These are phyloP conservation scores for Synergus gifuensis DNA, from an alignment of 2,888 invertebrate species.

Conservation along the genomic window DNA sequence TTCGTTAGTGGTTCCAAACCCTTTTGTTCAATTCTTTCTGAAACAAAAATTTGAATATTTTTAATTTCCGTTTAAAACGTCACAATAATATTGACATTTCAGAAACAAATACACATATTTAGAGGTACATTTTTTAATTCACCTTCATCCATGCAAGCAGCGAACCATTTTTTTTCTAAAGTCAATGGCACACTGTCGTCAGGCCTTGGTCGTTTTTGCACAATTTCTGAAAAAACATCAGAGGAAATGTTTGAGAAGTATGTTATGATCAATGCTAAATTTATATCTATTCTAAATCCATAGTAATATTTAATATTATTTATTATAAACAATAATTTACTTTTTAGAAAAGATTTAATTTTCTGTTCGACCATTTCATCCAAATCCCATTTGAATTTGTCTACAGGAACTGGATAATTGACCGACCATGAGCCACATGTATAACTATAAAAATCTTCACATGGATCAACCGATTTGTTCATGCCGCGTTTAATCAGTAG, in stretches of 20 bases:
- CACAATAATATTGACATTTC: too few species aligned
- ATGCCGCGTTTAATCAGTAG: slow-evolving; percentile 45
- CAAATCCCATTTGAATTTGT: slow-evolving; percentile 46
- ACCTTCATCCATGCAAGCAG: slow-evolving; percentile 49
- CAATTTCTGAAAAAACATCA: slow-evolving; percentile 37
- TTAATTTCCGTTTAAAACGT: not conserved
- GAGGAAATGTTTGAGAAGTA: not conserved
- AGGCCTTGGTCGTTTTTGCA: slow-evolving; percentile 44
- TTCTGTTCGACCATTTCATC: slow-evolving; percentile 46
- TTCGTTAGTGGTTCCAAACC: slow-evolving; percentile 43
- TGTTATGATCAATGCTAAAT: not conserved
- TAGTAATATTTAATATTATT: not conserved
- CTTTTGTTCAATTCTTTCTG: slow-evolving; percentile 42
- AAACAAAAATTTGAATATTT: not conserved
- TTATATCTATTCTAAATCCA: not conserved
- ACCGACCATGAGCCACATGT: slow-evolving; percentile 47
- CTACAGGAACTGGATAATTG: slow-evolving; percentile 47
- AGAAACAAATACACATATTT: too few species aligned
- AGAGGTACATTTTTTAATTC: not conserved
- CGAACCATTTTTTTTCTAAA: slow-evolving; percentile 43
- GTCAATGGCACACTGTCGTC: slow-evolving; percentile 41
- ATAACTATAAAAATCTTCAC: slow-evolving; percentile 37
- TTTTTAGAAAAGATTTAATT: slow-evolving; percentile 43
- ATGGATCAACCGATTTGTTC: slow-evolving; percentile 45
- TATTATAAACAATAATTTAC: not conserved